Evolutionary conservation across 2,888 invertebrate species (phyloP), one percentile per base, ranked within the genome.

Genomic region (Drepanosiphum platanoidis): DNA sequence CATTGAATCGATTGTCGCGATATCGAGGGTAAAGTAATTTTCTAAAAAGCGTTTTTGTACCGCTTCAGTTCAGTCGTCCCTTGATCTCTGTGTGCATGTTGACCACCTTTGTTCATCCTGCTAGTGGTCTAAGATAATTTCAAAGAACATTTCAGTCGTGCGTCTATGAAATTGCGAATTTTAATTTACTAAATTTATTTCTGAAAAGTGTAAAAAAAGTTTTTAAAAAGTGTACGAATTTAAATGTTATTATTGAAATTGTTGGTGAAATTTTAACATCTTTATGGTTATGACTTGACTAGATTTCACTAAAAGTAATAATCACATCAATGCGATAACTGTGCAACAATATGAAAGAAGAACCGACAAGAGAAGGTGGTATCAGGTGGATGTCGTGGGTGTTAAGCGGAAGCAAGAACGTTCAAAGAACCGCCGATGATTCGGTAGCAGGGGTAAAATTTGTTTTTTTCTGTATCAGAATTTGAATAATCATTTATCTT

Each of bases 331-430:
- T 13, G 46, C 34, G 46, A 80, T 79, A 66, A 27, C 30, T 39
- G 11, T 42, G 22, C 32, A 22, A 22, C 30, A 75, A 36, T 18
- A 84, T 84, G 83, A 84, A 84, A 30, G 83, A 84, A 75, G 83
- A 84, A 27, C 75, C 83, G 34, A 66, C 83, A 2, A 75, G 74
- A 39, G 83, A 74, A 46, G 83, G 83, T 36, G 22, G 74, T 32
- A 75, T 84, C 34, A 75, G 83, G 22, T 84, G 83, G 83, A 84
- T 84, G 83, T 84, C 83, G 27, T 84, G 83, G 83, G 83, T 84
- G 27, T 13, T 84, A 22, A 36, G 52, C 18, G 36, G 75, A 0
- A 84, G 30, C 64, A 84, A 75, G 64, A 84, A 66, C 22, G 74
- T 75, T 13, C 83, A 84, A 84, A 75, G 64, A 34, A 66, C 42